Conservation (phyloP, 2,888 invertebrate genomes). For the Plagodis pulveraria region DNA sequence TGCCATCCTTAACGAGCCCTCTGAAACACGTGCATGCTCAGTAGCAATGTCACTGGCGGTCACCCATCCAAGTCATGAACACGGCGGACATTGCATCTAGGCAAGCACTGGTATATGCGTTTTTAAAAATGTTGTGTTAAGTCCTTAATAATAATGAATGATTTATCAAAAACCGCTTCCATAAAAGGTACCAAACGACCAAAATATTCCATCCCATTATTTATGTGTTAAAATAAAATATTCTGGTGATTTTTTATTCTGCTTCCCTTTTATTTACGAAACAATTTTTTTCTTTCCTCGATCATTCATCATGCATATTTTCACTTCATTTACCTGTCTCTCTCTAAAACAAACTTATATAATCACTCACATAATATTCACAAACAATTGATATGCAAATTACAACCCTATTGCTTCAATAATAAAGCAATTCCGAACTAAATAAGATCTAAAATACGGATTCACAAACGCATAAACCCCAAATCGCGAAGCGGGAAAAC, state of each 20-base stretch:
- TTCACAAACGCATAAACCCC: slow-evolving; percentile 12
- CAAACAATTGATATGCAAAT: slow-evolving; percentile 8
- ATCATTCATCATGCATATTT: slow-evolving; percentile 35
- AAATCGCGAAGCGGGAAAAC: slow-evolving; percentile 24
- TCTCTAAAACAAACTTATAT: slow-evolving; percentile 1
- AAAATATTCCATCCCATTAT: too few relatives aligned
- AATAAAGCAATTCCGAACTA: slow-evolving; percentile 4
- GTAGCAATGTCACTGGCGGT: too few relatives aligned
- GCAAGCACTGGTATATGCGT: too few relatives aligned
- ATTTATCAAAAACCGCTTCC: too few relatives aligned
- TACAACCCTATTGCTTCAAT: slow-evolving; percentile 16
- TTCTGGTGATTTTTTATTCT: neutral
- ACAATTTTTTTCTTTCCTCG: slow-evolving; percentile 27
- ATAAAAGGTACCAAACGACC: too few relatives aligned
- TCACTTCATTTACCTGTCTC: slow-evolving; percentile 31
- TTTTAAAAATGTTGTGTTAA: too few relatives aligned
- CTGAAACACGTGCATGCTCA: too few relatives aligned
- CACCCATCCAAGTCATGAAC: too few relatives aligned
- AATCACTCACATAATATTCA: neutral
- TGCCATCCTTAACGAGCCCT: too few relatives aligned
- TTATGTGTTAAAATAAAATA: too few relatives aligned
- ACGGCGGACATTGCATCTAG: too few relatives aligned
- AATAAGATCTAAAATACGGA: slow-evolving; percentile 6
- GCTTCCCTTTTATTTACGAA: slow-evolving; percentile 15
- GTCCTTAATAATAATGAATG: too few relatives aligned